Base-by-base conservation (phyloP, 1,140 invertebrate species). In the Metopolophium dirhodum region DNA sequence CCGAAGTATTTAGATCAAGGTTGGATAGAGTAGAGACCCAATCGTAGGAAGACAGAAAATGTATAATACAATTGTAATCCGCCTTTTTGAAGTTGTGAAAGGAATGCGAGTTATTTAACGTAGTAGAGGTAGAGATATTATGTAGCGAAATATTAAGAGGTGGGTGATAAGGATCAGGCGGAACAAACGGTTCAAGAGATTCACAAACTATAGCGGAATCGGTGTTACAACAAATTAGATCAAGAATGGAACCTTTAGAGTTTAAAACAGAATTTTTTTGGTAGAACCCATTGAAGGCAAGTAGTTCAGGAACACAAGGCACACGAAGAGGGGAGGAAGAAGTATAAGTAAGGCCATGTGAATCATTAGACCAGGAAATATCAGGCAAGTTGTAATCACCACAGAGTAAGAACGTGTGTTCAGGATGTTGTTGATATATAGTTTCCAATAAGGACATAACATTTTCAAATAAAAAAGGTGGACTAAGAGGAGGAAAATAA, bases 341-440 rank as follows among this genome's bases (percentile, higher is more conserved):
- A 23, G 86, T 49, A 87, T 51, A 88, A 8, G 22, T 51, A 54
- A 89, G 87, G 14, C 51, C 87, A 89, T 89, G 47, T 35, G 14
- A 35, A 89, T 89, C 87, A 37, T 89, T 89, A 37, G 47, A 54
- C 88, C 51, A 89, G 8, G 51, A 57, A 57, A 89, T 89, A 22
- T 89, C n/a, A 54, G n/a, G 20, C 2, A 57, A 57, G 1, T 89
- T 89, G 20, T 37, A 89, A 41, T 89, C 51, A 26, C 51, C 49
- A 57, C 35, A 89, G 51, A 89, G 20, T 26, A 89, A 37, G 0
- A 54, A 89, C 35, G 20, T 57, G 49, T 89, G 49, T 0, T 89
- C 0, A 54, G 49, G 87, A 89, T 22, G 22, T 7, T 35, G 30
- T n/a, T n/a, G 30, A 89, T 23, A 35, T 54, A 30, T n/a, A 7